A percentile compares a stretch with the other conserved stretches of the same genome.
Evolutionary conservation across 1,140 invertebrate species (phyloP).

Genomic region (Meloidogyne exigua): DNA sequence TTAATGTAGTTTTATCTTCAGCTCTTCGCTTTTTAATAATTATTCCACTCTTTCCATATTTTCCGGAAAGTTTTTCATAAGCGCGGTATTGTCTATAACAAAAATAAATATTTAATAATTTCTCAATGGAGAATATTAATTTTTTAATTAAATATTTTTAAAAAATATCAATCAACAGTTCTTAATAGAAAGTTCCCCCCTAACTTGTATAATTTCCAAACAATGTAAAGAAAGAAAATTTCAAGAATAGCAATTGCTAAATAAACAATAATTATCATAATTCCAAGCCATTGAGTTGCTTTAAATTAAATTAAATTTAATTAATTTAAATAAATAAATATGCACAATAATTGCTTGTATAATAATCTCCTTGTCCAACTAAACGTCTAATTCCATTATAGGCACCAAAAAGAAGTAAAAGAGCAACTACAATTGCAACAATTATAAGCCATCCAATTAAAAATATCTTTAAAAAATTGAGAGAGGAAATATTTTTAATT

Average conservation of each 20-base stretch:
- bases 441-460: slow-evolving; percentile 60
- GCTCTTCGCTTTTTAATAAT: slow-evolving; percentile 16
- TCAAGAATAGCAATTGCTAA: slow-evolving; percentile 57
- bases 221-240: slow-evolving; percentile 62
- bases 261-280: slow-evolving; percentile 62
- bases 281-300: slow-evolving; percentile 56
- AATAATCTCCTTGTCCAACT: slow-evolving; percentile 59
- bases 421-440: slow-evolving; percentile 56
- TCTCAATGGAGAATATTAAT: no score
- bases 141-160: no score
- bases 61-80: slow-evolving; percentile 19
- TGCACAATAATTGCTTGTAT: slow-evolving; percentile 63
- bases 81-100: slow-evolving; percentile 13
- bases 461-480: slow-evolving; percentile 50
- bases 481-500: neutral
- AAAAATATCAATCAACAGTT: no score
- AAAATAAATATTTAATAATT: slow-evolving; percentile 16
- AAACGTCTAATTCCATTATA: slow-evolving; percentile 58
- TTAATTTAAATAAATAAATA: slow-evolving; percentile 28
- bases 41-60: slow-evolving; percentile 17
- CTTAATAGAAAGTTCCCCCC: no score
- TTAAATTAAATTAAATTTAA: neutral
- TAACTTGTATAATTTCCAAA: slow-evolving; percentile 62
- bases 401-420: slow-evolving; percentile 57
- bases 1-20: neutral